These are phyloP conservation scores for Saguinus imperator DNA, from an alignment of 2,113 vertebrate genomes.

Conservation along the genomic window DNA sequence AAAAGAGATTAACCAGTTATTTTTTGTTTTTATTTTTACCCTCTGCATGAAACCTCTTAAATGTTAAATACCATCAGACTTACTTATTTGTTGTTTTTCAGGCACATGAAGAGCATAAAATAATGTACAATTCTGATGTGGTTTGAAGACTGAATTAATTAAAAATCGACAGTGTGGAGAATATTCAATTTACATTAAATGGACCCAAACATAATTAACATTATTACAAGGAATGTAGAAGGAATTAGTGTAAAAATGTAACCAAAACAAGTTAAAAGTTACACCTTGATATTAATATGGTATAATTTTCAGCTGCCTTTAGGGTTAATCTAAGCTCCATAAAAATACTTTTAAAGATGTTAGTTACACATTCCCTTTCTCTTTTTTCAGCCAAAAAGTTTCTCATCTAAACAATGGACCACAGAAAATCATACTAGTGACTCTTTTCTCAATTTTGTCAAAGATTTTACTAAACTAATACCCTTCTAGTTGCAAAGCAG, in stretches of 20 bases:
- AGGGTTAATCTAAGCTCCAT: not conserved
- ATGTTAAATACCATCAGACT: not conserved
- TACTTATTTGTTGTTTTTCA: slow-evolving; percentile 17
- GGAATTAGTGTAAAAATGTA: not conserved
- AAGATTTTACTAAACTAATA: not conserved
- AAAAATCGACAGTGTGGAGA: not conserved
- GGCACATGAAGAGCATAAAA: slow-evolving; percentile 8
- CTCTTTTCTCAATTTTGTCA: not conserved
- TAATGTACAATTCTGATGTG: not conserved
- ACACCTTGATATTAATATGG: not conserved
- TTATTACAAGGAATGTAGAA: not conserved
- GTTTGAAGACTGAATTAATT: not conserved
- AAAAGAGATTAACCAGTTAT: not conserved
- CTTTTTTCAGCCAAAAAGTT: not conserved
- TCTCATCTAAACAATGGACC: not conserved
- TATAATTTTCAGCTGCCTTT: not conserved
- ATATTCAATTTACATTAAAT: not conserved
- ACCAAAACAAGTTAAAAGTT: not conserved
- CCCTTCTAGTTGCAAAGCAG: not conserved
- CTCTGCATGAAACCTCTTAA: slow-evolving; percentile 12
- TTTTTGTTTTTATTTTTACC: not conserved
- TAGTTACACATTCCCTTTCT: not conserved
- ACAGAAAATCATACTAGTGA: not conserved
- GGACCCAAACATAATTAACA: not conserved
- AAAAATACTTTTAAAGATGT: slow-evolving; percentile 28